Evolutionary conservation across 2,113 vertebrate genomes (phyloP).

Genomic region (Tenrec ecaudatus): DNA sequence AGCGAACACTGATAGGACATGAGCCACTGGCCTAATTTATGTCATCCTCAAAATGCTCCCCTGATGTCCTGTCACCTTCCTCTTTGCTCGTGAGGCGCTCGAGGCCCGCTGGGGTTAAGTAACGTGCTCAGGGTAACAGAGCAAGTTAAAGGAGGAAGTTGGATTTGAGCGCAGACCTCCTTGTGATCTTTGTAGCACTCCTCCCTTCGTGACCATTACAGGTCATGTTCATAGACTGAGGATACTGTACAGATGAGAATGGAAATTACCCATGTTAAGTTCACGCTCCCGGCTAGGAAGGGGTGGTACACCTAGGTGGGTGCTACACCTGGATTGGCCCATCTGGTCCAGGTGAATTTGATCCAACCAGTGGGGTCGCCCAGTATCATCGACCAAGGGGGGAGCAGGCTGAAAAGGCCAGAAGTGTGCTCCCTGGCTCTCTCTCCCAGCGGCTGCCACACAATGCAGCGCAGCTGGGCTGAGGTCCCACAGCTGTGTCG

Average conservation of each 20-base stretch:
- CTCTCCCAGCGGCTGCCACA: too few relatives aligned
- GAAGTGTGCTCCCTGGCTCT: too few relatives aligned
- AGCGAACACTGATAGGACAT: background rate
- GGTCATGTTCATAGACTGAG: conserved; percentile 7
- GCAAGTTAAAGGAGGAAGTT: background rate
- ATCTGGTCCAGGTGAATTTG: too few relatives aligned
- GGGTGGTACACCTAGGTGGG: too few relatives aligned
- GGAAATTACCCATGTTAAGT: background rate
- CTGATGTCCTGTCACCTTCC: background rate
- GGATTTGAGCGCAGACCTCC: background rate
- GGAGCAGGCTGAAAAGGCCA: too few relatives aligned
- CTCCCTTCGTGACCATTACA: background rate
- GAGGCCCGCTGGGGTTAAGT: conserved; percentile 2
- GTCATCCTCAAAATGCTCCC: background rate
- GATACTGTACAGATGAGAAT: background rate
- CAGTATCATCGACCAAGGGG: too few relatives aligned
- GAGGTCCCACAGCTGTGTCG: too few relatives aligned
- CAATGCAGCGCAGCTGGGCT: too few relatives aligned
- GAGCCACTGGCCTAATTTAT: background rate
- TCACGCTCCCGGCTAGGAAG: too few relatives aligned
- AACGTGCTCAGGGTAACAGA: background rate
- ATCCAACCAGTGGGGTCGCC: too few relatives aligned
- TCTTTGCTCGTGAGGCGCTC: background rate
- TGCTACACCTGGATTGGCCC: too few relatives aligned
- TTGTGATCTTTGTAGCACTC: background rate